Conservation (phyloP, 1,140 invertebrate genomes). For the Anthonomus grandis region DNA sequence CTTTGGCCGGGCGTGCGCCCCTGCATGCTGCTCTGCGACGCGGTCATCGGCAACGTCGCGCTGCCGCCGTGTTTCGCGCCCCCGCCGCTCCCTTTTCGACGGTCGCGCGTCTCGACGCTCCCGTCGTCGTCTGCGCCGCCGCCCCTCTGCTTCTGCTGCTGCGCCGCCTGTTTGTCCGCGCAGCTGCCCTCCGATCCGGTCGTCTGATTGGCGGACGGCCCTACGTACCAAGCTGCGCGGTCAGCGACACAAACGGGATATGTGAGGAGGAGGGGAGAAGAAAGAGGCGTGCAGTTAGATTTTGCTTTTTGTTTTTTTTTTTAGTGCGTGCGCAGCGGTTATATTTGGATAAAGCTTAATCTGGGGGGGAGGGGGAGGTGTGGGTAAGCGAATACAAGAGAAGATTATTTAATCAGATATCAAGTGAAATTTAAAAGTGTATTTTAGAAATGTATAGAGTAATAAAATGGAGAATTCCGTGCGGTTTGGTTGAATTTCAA, state of each 20-base stretch:
- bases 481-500: too few species aligned
- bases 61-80: conserved; percentile 57
- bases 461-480: too few species aligned
- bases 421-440: too few species aligned
- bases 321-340: too few species aligned
- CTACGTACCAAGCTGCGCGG: conserved; percentile 49
- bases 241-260: too few species aligned
- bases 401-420: too few species aligned
- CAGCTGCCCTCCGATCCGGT: conserved; percentile 46
- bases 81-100: conserved; percentile 18
- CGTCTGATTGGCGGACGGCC: conserved; percentile 40
- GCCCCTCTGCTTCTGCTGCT: conserved; percentile 30
- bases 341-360: too few species aligned
- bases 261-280: conserved; percentile 37
- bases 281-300: conserved; percentile 36
- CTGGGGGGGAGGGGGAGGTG: background rate
- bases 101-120: conserved; percentile 10
- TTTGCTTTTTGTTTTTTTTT: too few species aligned
- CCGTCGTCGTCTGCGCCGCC: conserved; percentile 35
- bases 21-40: conserved; percentile 53
- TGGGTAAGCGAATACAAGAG: too few species aligned
- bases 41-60: conserved; percentile 52
- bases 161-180: conserved; percentile 17
- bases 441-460: too few species aligned
- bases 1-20: conserved; percentile 27